Conservation (phyloP, 2,888 invertebrate species). For the Heteromurus nitidus region DNA sequence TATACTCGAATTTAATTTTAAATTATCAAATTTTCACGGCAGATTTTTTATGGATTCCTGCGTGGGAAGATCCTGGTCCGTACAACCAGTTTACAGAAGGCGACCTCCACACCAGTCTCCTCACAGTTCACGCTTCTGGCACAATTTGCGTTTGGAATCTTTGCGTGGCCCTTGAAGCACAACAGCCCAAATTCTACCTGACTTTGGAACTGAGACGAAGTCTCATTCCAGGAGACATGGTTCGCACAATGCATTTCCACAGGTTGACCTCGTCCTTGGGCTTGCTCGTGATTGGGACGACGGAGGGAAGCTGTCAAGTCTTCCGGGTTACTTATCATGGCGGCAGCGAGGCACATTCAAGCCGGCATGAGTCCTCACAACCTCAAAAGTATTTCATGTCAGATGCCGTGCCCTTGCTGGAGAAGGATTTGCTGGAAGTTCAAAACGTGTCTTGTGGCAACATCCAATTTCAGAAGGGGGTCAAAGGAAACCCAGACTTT, state of each 20-base stretch:
- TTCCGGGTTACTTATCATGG: conserved; percentile 21
- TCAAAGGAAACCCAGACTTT: neutral
- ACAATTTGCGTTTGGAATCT: conserved; percentile 60
- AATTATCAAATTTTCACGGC: neutral
- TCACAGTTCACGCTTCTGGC: conserved; percentile 60
- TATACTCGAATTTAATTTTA: conserved; percentile 5
- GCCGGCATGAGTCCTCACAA: neutral
- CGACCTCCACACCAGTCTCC: conserved; percentile 11
- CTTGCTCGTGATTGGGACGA: conserved; percentile 51
- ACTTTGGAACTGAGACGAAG: conserved; percentile 33
- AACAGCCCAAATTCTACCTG: conserved; percentile 33
- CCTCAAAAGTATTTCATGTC: conserved; percentile 29
- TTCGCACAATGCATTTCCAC: conserved; percentile 23
- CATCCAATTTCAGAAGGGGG: neutral
- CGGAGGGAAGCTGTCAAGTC: conserved; percentile 36
- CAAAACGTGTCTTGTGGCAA: conserved; percentile 22
- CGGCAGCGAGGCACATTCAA: neutral
- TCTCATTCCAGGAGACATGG: conserved; percentile 29
- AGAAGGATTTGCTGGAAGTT: conserved; percentile 46
- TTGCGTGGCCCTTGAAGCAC: no score
- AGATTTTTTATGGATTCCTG: conserved; percentile 58
- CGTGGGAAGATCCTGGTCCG: conserved; percentile 12
- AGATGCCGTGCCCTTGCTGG: conserved; percentile 20
- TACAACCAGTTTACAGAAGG: conserved; percentile 26
- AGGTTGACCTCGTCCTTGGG: conserved; percentile 35